Conservation (phyloP, 2,113 vertebrate genomes). For the Carollia perspicillata region DNA sequence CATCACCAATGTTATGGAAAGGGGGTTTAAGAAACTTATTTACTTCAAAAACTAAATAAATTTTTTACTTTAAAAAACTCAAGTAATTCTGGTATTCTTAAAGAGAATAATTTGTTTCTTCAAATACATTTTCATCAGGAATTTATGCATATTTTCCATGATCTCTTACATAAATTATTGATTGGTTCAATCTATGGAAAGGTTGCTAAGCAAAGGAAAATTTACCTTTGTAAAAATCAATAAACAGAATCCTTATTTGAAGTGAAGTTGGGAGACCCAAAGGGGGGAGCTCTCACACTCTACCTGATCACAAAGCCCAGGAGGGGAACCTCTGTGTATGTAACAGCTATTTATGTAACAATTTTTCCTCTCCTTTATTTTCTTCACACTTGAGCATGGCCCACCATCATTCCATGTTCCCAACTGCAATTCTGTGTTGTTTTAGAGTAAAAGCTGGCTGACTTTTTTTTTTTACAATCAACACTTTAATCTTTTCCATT, state of each 20-base stretch:
- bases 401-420: not conserved
- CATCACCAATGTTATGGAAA: not conserved
- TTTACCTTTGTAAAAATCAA: not conserved
- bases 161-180: not conserved
- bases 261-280: not conserved
- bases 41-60: not conserved
- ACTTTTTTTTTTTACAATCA: not conserved
- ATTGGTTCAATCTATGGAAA: not conserved
- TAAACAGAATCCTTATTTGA: not conserved
- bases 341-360: not conserved
- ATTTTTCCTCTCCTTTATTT: not conserved
- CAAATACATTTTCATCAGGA: not conserved
- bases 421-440: not conserved
- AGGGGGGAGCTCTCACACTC: not conserved
- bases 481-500: not conserved
- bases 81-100: constrained; percentile 14
- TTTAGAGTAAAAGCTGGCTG: not conserved
- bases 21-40: not conserved
- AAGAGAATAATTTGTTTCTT: not conserved
- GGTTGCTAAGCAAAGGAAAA: constrained; percentile 22
- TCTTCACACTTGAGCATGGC: not conserved
- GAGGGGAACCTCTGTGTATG: not conserved
- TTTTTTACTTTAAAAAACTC: not conserved
- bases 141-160: not conserved
- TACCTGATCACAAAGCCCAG: not conserved